These are phyloP conservation scores for Atherinomorus stipes DNA, from an alignment of 2,113 vertebrate genomes.

Conservation along the genomic window DNA sequence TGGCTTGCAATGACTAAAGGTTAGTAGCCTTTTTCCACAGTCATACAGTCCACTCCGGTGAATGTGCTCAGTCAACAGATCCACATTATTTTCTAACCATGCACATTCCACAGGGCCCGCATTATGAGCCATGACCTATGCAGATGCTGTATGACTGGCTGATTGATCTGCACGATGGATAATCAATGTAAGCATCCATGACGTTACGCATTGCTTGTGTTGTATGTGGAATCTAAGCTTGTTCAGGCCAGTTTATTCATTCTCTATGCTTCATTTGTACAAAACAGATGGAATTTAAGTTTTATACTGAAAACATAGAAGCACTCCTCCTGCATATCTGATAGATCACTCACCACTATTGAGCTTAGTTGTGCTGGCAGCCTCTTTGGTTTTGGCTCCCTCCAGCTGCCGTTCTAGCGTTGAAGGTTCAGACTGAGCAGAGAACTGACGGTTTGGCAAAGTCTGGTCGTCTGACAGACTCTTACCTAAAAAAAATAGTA, in stretches of 20 bases:
- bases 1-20: slow-evolving; percentile 59
- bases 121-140: slow-evolving; percentile 64
- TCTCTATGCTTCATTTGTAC: not conserved
- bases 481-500: slow-evolving; percentile 76
- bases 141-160: slow-evolving; percentile 61
- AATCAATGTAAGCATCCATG: slow-evolving; percentile 66
- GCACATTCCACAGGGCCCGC: slow-evolving; percentile 67
- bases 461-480: slow-evolving; percentile 81
- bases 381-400: slow-evolving; percentile 59
- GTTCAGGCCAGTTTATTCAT: not conserved
- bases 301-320: slow-evolving; percentile 16
- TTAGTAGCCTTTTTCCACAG: slow-evolving; percentile 63
- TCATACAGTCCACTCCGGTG: slow-evolving; percentile 45
- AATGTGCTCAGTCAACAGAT: slow-evolving; percentile 70
- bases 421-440: slow-evolving; percentile 73
- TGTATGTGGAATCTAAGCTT: not conserved
- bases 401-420: slow-evolving; percentile 70
- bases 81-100: slow-evolving; percentile 63
- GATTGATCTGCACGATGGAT: slow-evolving; percentile 47
- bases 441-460: slow-evolving; percentile 66
- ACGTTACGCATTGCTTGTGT: slow-evolving; percentile 16
- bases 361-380: slow-evolving; percentile 60
- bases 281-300: slow-evolving; percentile 17
- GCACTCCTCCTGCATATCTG: slow-evolving; percentile 32
- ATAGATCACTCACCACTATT: slow-evolving; percentile 69